Base-by-base conservation (phyloP, 2,888 invertebrate genomes). In the Gastrophysa polygoni region DNA sequence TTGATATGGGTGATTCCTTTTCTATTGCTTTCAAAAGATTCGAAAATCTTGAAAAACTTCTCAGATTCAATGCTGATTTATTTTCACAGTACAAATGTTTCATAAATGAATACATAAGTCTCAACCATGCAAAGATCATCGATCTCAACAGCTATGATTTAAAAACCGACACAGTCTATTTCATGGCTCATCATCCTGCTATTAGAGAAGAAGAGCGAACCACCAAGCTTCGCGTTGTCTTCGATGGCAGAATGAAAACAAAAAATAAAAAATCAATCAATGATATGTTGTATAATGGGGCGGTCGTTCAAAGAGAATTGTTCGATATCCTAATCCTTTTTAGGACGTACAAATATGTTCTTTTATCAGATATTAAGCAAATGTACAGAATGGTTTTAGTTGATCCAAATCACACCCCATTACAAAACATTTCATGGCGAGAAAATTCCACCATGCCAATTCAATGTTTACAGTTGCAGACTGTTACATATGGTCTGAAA, bases 231-330 rank as follows among this genome's bases (percentile, higher is more conserved):
- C 59, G 66, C 18, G 64, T 66, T 10, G 66, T 66, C 10, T 66
- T 68, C 51, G 66, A 68, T 62, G 68, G 66, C 8, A 60, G 66
- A 20, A 56, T 67, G 63, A 63, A 63, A 29, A 51, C 61, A 18
- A 64, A 59, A 34, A 47, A 65, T 28, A 57, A 55, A 32, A 60
- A 29, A 28, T 64, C 38, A 18, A 44, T 62, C 21, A 68, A 68
- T 59, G 64, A 66, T 54, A 50, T 59, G 24, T 32, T 64, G 29
- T 66, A 60, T 57, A 62, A 59, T 55, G 49, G 51, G 17, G 14
- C 51, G 2, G 32, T 51, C 2, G 51, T 51, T 8, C 68, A 68
- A 54, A 59, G 29, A 32, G 55, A 62, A 38, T 34, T 68, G 16
- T 67, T 65, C 54, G 63, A 68, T 14, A 67, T 67, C 50, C 34